A percentile compares a stretch with the other conserved stretches of the same genome.
Evolutionary conservation across 2,113 vertebrate species (phyloP).

Genomic region (Oostethus manadensis): DNA sequence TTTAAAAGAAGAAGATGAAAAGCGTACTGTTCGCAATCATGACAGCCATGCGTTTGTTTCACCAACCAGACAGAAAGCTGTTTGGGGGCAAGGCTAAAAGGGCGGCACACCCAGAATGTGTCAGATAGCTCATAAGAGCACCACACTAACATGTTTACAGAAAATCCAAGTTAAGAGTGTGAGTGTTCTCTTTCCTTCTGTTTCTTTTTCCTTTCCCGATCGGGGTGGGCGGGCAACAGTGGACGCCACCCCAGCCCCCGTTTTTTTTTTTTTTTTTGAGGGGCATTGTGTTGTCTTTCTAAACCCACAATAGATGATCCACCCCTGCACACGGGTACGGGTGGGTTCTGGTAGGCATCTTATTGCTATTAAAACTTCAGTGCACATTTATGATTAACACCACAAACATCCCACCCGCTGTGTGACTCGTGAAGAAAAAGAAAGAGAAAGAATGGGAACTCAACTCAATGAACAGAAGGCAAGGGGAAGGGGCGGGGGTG

Average conservation of each 20-base stretch:
- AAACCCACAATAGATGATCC: conserved; percentile 40
- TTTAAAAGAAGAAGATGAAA: conserved; percentile 42
- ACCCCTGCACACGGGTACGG: conserved; percentile 18
- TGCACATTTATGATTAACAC: conserved; percentile 73
- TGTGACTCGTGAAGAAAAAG: conserved; percentile 70
- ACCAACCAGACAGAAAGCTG: conserved; percentile 56
- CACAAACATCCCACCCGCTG: conserved; percentile 68
- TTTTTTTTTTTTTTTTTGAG: conserved; percentile 11
- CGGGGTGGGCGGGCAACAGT: conserved; percentile 17
- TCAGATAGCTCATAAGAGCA: conserved; percentile 68
- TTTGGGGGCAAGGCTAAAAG: conserved; percentile 38
- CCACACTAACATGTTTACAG: conserved; percentile 68
- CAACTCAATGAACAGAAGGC: conserved; percentile 66
- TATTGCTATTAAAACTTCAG: conserved; percentile 79
- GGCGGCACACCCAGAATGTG: conserved; percentile 78
- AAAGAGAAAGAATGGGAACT: conserved; percentile 72
- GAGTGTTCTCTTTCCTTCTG: conserved; percentile 66
- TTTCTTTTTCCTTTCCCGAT: conserved; percentile 67
- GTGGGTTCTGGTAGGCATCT: conserved; percentile 51
- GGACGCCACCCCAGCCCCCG: not conserved
- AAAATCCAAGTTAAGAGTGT: conserved; percentile 69
- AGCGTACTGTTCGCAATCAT: conserved; percentile 68
- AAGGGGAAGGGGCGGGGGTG: conserved; percentile 21
- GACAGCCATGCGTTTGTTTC: conserved; percentile 71
- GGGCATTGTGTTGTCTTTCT: conserved; percentile 32